phyloP scores from a whole-genome alignment of 2,113 vertebrate genomes.

The Ia io region DNA sequence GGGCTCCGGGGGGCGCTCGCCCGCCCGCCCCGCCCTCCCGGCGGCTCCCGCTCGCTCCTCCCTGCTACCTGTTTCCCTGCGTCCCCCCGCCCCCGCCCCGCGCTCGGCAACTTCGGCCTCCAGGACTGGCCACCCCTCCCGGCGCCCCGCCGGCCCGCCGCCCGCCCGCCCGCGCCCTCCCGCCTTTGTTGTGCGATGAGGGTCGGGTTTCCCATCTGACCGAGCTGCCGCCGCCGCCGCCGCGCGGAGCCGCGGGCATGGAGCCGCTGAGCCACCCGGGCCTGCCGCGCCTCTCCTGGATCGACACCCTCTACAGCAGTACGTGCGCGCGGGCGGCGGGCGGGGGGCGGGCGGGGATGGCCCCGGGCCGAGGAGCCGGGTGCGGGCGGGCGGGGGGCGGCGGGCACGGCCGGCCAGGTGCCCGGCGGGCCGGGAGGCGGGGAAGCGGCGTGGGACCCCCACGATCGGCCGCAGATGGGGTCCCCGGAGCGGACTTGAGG shows the following conservation, averaged over 20 bases:
- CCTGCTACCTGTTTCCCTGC: conserved; percentile 70
- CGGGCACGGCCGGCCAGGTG: not conserved
- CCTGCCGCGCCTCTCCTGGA: conserved; percentile 97
- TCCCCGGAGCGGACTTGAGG: not conserved
- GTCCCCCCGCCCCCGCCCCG: not conserved
- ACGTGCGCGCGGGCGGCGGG: conserved; percentile 72
- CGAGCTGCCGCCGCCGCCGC: conserved; percentile 41
- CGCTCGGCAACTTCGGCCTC: conserved; percentile 60
- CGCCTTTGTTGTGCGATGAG: conserved; percentile 86
- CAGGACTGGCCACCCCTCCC: conserved; percentile 39
- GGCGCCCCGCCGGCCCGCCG: conserved; percentile 37
- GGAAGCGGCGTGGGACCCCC: not conserved
- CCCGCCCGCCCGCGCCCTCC: conserved; percentile 70
- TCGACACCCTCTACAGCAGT: conserved; percentile 99
- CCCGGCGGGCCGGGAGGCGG: not conserved
- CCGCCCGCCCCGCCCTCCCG: not conserved
- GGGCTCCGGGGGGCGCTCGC: conserved; percentile 29
- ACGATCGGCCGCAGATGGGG: not conserved
- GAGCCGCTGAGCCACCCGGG: conserved; percentile 95
- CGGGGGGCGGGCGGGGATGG: not conserved
- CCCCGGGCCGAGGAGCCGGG: too few relatives aligned
- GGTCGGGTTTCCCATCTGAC: conserved; percentile 76
- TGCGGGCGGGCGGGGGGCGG: not conserved
- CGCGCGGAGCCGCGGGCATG: conserved; percentile 84
- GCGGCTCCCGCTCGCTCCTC: conserved; percentile 41